Evolutionary conservation across 2,797 vertebrate genomes (phyloP), one percentile per base, ranked within the genome.

Genomic region (Channa striata): DNA sequence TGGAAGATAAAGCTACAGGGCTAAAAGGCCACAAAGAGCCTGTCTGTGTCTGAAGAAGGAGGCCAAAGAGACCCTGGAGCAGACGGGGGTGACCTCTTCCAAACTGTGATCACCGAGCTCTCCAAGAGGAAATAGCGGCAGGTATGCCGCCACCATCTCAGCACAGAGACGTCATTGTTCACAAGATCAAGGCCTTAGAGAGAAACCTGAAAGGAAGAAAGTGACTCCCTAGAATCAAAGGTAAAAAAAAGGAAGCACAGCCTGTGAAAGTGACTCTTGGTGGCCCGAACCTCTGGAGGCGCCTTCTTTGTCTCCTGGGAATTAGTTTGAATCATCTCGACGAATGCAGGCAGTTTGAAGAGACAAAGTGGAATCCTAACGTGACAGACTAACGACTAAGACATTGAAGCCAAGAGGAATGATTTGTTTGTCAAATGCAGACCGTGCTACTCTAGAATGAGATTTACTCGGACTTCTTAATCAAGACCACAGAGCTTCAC

Each of bases 131-230:
- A 86, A 76, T 64, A 66, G 49, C 68, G 53, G 75, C 30, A 60
- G 66, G 79, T 71, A 72, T 44, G 51, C 51, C 64, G 68, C 30
- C 53, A 21, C 4, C 4, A 59, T 23, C 36, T 37, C 14, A 14
- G 59, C 56, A 89, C 71, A 90, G 53, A 63, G 70, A 16, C 19
- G 44, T 0, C 69, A 68, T 82, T 89, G 87, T 90, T 74, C 56
- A n/a, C 40, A 8, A 6, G 40, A 60, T 21, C 10, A 54, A 50
- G 51, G 59, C 44, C 11, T 50, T 21, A 34, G 68, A 47, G 49
- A 68, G 68, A 61, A 30, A 57, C 33, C 39, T 44, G 56, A 40
- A 48, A 43, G 10, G 19, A 62, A 39, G 36, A 53, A 65, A 59
- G 42, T n/a, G 8, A 58, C 44, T 8, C 9, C 7, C 7, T 17